These are phyloP conservation scores for Acipenser ruthenus DNA, from an alignment of 2,797 vertebrate species.

Conservation along the genomic window DNA sequence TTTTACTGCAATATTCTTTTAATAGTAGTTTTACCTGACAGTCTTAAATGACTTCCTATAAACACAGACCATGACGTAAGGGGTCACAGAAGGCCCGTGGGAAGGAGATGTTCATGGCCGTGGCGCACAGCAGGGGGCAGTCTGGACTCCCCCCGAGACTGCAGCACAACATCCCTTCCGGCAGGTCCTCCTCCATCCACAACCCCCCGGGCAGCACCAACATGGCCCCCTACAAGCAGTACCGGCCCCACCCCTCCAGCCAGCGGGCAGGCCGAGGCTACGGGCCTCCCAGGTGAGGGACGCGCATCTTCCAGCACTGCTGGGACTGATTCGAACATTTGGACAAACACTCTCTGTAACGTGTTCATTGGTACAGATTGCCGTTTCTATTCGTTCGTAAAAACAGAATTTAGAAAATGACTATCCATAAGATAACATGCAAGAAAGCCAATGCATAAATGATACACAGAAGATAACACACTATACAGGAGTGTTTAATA, in stretches of 20 bases:
- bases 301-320: too few species aligned
- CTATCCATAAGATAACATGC: too few species aligned
- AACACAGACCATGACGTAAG: conserved; percentile 68
- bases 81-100: conserved; percentile 72
- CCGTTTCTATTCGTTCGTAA: too few species aligned
- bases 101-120: conserved; percentile 66
- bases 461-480: too few species aligned
- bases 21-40: background rate
- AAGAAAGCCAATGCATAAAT: too few species aligned
- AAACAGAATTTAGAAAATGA: too few species aligned
- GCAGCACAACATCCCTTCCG: conserved; percentile 47
- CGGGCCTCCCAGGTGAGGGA: conserved; percentile 65
- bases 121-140: conserved; percentile 59
- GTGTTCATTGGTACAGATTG: too few species aligned
- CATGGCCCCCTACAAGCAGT: conserved; percentile 61
- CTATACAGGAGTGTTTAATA: too few species aligned
- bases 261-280: conserved; percentile 57
- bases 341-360: too few species aligned
- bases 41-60: background rate
- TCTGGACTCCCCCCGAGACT: conserved; percentile 63
- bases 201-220: conserved; percentile 36
- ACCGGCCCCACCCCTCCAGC: conserved; percentile 51
- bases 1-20: background rate
- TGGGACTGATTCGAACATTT: too few species aligned
- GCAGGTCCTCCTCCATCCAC: conserved; percentile 45